Evolutionary conservation across 2,797 vertebrate species (phyloP).

Genomic region (Ateles fusciceps): DNA sequence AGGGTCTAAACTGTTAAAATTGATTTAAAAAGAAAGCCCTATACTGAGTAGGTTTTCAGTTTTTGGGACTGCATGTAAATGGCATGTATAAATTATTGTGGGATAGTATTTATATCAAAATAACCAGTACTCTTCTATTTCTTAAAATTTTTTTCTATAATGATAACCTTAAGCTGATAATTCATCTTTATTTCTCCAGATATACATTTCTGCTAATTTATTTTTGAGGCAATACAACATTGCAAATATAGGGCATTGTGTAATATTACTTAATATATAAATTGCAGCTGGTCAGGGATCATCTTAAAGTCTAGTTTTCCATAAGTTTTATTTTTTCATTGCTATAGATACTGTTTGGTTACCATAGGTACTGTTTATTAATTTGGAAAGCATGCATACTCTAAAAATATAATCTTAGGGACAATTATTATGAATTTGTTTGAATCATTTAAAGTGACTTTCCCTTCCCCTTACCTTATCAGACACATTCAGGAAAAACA

Average conservation of each 20-base stretch:
- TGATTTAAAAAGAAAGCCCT: neutral
- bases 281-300: slow-evolving; percentile 11
- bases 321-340: slow-evolving; percentile 50
- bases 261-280: slow-evolving; percentile 30
- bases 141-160: slow-evolving; percentile 52
- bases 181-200: slow-evolving; percentile 23
- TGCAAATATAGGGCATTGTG: neutral
- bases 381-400: slow-evolving; percentile 19
- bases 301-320: slow-evolving; percentile 40
- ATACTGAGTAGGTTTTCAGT: slow-evolving; percentile 17
- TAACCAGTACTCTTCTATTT: neutral
- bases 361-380: neutral
- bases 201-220: slow-evolving; percentile 39
- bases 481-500: slow-evolving; percentile 35
- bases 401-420: slow-evolving; percentile 20
- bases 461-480: neutral
- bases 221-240: slow-evolving; percentile 34
- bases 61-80: slow-evolving; percentile 33
- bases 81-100: slow-evolving; percentile 22
- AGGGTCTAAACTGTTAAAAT: slow-evolving; percentile 3
- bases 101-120: neutral
- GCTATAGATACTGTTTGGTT: slow-evolving; percentile 25
- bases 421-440: slow-evolving; percentile 26
- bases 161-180: slow-evolving; percentile 46
- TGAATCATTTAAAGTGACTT: slow-evolving; percentile 43